These are phyloP conservation scores for Vulpes vulpes DNA, from an alignment of 2,113 vertebrate species.

Conservation along the genomic window DNA sequence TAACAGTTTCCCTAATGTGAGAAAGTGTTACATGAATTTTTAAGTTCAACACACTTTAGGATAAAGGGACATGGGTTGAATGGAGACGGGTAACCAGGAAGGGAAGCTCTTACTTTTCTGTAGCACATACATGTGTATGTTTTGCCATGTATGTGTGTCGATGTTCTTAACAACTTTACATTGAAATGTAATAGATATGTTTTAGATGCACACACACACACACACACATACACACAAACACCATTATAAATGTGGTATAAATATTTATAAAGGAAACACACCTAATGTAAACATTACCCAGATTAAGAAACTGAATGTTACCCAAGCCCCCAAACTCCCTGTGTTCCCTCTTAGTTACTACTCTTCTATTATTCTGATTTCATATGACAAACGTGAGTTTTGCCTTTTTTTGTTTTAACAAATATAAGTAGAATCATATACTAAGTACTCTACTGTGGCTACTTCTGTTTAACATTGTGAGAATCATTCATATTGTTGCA, in stretches of 20 bases:
- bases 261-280: background rate
- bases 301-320: background rate
- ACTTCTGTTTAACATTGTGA: background rate
- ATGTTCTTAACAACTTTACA: background rate
- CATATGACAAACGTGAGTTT: background rate
- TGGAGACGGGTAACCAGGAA: background rate
- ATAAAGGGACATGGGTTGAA: background rate
- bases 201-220: background rate
- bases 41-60: background rate
- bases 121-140: background rate
- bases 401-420: background rate
- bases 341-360: background rate
- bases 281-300: background rate
- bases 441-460: background rate
- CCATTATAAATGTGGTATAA: background rate
- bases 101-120: background rate
- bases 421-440: background rate
- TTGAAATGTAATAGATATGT: background rate
- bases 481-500: background rate
- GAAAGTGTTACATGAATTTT: background rate
- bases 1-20: background rate
- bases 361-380: background rate
- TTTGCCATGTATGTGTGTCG: background rate
- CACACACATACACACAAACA: background rate
- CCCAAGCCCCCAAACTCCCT: rapidly evolving